Evolutionary conservation across 2,888 invertebrate species (phyloP).

Genomic region (Melikaiella ostensackeni): DNA sequence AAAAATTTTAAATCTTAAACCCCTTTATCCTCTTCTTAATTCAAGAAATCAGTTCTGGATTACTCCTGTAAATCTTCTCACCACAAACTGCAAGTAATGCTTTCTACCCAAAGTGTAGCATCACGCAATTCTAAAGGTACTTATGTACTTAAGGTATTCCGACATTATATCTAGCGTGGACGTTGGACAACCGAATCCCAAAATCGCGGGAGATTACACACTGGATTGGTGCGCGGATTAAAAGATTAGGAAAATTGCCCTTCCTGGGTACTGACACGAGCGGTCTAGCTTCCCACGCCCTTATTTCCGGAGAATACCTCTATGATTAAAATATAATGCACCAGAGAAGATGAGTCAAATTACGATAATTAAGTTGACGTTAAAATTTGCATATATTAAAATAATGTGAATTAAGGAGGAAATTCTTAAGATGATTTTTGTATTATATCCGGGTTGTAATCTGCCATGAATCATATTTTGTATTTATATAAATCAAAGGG

Average conservation of each 20-base stretch:
- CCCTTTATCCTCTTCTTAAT: background rate
- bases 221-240: constrained; percentile 28
- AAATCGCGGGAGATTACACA: constrained; percentile 29
- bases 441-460: background rate
- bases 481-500: background rate
- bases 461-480: background rate
- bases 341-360: background rate
- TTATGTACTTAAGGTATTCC: constrained; percentile 29
- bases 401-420: background rate
- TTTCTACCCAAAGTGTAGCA: background rate
- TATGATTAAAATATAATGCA: constrained; percentile 22
- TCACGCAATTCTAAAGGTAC: constrained; percentile 9
- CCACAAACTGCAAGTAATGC: background rate
- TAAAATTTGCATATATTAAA: background rate
- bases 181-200: constrained; percentile 25
- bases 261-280: background rate
- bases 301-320: constrained; percentile 19
- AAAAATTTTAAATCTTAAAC: too few species aligned
- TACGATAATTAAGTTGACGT: constrained; percentile 18
- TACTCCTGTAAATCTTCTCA: background rate
- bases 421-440: background rate
- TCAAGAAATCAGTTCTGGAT: background rate
- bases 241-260: constrained; percentile 32
- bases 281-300: constrained; percentile 17
- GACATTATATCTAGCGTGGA: constrained; percentile 1